A percentile compares a stretch with the other conserved stretches of the same genome.
Conservation (phyloP, 2,797 vertebrate species). For the Oreochromis grahami region DNA sequence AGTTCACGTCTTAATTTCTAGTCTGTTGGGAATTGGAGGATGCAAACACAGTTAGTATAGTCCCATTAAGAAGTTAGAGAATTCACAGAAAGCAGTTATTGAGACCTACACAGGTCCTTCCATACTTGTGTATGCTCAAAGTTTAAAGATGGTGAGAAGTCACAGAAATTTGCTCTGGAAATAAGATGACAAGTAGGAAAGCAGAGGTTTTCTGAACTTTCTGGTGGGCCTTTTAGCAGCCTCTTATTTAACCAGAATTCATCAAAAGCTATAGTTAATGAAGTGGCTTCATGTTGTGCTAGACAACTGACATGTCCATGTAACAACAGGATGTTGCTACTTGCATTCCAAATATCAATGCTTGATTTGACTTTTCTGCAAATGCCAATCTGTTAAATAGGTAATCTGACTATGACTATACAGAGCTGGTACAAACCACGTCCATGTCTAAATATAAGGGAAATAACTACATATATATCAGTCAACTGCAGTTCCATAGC, state of each 20-base stretch:
- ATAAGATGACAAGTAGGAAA: neutral
- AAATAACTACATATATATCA: neutral
- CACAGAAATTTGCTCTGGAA: neutral
- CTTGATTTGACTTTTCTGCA: neutral
- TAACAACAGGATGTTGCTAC: neutral
- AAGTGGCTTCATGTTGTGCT: neutral
- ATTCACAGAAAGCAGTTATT: neutral
- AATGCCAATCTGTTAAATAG: neutral
- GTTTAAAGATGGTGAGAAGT: neutral
- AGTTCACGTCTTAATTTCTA: neutral
- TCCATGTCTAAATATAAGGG: neutral
- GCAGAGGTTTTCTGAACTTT: neutral
- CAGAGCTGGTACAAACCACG: neutral
- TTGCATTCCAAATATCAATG: conserved; percentile 7
- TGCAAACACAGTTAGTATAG: neutral
- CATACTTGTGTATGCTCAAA: neutral
- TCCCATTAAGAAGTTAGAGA: neutral
- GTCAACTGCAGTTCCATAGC: neutral
- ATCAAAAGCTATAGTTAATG: neutral
- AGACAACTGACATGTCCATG: neutral
- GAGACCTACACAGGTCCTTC: neutral
- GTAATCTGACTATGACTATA: neutral
- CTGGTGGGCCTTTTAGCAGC: neutral
- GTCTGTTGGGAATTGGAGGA: neutral
- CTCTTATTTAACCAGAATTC: neutral